These are phyloP conservation scores for Diogma glabrata DNA, from an alignment of 2,888 invertebrate species.

Conservation along the genomic window DNA sequence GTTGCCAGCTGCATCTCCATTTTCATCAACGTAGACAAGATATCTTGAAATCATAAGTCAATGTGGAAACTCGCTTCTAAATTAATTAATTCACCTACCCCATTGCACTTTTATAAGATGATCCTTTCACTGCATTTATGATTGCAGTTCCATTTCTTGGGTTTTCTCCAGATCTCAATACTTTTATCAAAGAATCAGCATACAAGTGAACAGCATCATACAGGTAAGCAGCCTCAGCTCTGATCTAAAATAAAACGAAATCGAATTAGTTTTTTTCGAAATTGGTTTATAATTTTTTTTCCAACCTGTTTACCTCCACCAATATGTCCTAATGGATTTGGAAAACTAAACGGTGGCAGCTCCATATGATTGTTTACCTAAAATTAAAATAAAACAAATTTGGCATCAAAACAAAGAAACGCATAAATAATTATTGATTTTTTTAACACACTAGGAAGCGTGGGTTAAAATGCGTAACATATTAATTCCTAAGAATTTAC, in stretches of 20 bases:
- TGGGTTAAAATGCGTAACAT: no score
- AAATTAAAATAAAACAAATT: slow-evolving; percentile 14
- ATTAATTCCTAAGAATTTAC: no score
- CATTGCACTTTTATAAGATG: slow-evolving; percentile 72
- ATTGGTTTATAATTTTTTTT: neutral
- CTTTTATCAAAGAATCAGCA: slow-evolving; percentile 63
- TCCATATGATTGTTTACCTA: slow-evolving; percentile 76
- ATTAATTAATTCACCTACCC: slow-evolving; percentile 44
- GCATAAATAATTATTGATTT: no score
- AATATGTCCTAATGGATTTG: slow-evolving; percentile 60
- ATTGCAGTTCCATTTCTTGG: slow-evolving; percentile 74
- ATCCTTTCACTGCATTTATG: slow-evolving; percentile 61
- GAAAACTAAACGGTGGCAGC: slow-evolving; percentile 75
- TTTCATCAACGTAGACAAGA: slow-evolving; percentile 83
- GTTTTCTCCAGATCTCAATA: slow-evolving; percentile 53
- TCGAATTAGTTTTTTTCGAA: neutral
- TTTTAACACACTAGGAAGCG: no score
- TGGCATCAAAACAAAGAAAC: no score
- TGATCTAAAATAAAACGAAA: slow-evolving; percentile 45
- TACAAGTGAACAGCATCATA: slow-evolving; percentile 92
- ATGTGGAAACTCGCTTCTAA: neutral
- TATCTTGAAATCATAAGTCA: slow-evolving; percentile 44
- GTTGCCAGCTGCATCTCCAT: slow-evolving; percentile 89
- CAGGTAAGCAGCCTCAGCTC: slow-evolving; percentile 80
- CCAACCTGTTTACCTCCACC: slow-evolving; percentile 63